A percentile compares a stretch with the other conserved stretches of the same genome.
phyloP scores from a whole-genome alignment of 2,113 vertebrate genomes.

The Perognathus longimembris region DNA sequence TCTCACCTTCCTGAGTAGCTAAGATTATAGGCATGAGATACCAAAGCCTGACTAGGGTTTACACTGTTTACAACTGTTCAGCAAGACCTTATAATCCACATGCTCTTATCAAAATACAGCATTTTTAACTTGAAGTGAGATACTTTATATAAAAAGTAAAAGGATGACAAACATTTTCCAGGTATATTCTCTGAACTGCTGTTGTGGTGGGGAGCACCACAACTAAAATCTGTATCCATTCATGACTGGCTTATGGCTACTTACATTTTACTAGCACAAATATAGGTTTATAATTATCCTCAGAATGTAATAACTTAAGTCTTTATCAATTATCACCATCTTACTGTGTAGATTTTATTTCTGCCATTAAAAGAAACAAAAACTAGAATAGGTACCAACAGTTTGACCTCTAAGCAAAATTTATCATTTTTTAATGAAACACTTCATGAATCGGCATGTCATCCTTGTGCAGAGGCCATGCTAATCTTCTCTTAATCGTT shows the following conservation, averaged over 20 bases:
- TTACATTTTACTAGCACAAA: constrained; percentile 1
- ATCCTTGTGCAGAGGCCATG: too few species aligned
- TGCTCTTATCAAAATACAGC: background rate
- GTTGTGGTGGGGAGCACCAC: background rate
- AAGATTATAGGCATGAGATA: too few species aligned
- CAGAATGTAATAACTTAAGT: constrained; percentile 33
- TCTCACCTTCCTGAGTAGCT: too few species aligned
- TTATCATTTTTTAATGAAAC: too few species aligned
- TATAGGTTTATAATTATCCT: background rate
- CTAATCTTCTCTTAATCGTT: too few species aligned
- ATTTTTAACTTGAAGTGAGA: background rate
- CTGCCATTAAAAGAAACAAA: constrained; percentile 38
- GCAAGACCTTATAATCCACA: background rate
- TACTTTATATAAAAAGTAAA: constrained; percentile 2
- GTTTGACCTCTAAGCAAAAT: background rate
- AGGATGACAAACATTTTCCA: background rate
- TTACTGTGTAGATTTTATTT: background rate
- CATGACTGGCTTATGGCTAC: background rate
- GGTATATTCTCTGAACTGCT: background rate
- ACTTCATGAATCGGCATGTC: too few species aligned
- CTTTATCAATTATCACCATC: background rate
- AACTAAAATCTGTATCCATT: background rate
- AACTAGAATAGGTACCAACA: background rate
- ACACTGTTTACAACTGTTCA: background rate
- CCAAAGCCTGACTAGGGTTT: too few species aligned